Percentiles rank a stretch among this genome's conserved stretches.
Conservation (phyloP, 2,888 invertebrate genomes). For the Euplagia quadripunctaria region DNA sequence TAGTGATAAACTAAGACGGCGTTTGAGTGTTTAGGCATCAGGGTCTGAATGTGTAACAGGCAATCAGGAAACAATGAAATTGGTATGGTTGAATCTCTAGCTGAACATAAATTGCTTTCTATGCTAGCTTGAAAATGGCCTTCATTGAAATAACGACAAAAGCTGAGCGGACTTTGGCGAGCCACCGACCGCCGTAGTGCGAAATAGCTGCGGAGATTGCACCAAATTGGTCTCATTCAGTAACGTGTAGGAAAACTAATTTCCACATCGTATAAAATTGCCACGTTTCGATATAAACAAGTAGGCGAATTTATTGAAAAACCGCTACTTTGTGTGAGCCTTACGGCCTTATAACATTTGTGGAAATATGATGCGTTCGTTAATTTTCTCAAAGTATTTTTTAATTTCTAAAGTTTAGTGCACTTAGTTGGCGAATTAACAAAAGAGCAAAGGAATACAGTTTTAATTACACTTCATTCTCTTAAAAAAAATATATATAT, state of each 20-base stretch:
- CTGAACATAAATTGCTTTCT: neutral
- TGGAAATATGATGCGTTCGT: neutral
- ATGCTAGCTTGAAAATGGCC: neutral
- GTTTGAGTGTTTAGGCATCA: too few relatives aligned
- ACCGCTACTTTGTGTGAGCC: neutral
- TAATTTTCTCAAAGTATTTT: neutral
- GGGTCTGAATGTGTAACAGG: too few relatives aligned
- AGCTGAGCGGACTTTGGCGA: neutral
- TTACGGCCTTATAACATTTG: neutral
- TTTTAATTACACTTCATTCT: too few relatives aligned
- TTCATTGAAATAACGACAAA: slow-evolving; percentile 16
- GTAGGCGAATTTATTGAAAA: slow-evolving; percentile 9
- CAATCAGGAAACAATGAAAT: neutral
- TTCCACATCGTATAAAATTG: slow-evolving; percentile 31
- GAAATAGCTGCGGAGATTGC: slow-evolving; percentile 43
- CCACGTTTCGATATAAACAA: slow-evolving; percentile 29
- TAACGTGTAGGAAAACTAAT: slow-evolving; percentile 41
- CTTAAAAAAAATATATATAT: neutral
- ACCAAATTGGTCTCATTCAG: slow-evolving; percentile 49
- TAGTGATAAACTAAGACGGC: too few relatives aligned
- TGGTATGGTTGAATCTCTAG: neutral
- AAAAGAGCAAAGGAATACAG: neutral
- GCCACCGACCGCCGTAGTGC: slow-evolving; percentile 2
- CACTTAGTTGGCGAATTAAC: neutral
- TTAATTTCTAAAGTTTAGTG: neutral